Base-by-base conservation (phyloP, 2,797 vertebrate species). In the Acipenser ruthenus region DNA sequence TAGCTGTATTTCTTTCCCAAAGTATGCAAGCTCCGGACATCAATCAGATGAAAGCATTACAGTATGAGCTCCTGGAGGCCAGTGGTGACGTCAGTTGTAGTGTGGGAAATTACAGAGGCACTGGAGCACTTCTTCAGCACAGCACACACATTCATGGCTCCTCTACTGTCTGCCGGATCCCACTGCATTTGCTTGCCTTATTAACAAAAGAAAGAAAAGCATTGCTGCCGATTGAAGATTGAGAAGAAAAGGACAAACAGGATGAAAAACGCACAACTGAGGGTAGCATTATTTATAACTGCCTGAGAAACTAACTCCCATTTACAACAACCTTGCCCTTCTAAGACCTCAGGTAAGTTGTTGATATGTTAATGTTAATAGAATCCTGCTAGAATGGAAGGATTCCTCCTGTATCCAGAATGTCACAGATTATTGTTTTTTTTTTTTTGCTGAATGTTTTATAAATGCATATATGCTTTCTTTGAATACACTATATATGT, bases 21-120 rank as follows among this genome's bases (percentile, higher is more conserved):
- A 69, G 67, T 62, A 49, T 52, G 59, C 58, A 71, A 71, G 67
- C 61, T 50, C 11, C 67, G 56, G 71, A 75, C 74, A 74, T 78
- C 62, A 48, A 71, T 69, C 68, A 70, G 64, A 67, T 53, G 52
- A 49, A 65, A 63, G 52, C 47, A 68, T 60, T 62, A 66, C 18
- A 68, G 63, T 59, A 66, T 62, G 48, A 23, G 65, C 53, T 75
- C 62, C 13, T 66, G 48, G 56, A 58, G 69, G 73, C 73, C 73
- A 67, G 71, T 13, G 55, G 74, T 84, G 82, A 82, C 78, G 81
- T n/a, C 69, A 82, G 78, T 79, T 72, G 77, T 78, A 83, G 75
- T 78, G 77, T 77, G 80, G 81, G 82, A 82, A 85, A 75, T 73
- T 83, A 82, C 80, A 79, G 82, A 79, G 77, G 67, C 75, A 72